Evolutionary conservation across 2,113 vertebrate species (phyloP).

Genomic region (Oophaga pumilio): DNA sequence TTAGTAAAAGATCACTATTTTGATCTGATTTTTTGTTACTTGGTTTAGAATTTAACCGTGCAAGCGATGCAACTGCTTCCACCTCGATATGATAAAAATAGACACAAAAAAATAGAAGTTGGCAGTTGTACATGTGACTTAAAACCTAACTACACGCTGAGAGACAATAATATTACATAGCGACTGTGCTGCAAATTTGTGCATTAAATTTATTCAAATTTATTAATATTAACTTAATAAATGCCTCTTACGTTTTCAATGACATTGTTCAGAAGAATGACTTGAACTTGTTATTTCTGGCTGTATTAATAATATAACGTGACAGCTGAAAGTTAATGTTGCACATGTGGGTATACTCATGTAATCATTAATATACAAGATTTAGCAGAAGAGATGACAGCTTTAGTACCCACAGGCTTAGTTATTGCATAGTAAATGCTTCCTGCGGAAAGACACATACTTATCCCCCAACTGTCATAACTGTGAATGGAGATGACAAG

Average conservation of each 20-base stretch:
- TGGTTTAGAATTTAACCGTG: not conserved
- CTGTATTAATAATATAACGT: slow-evolving; percentile 22
- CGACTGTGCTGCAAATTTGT: no score
- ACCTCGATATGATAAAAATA: not conserved
- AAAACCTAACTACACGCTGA: not conserved
- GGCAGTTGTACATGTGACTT: not conserved
- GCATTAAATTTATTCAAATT: not conserved
- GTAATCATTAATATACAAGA: slow-evolving; percentile 71
- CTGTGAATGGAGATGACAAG: slow-evolving; percentile 60
- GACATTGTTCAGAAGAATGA: slow-evolving; percentile 1
- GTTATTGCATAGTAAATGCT: slow-evolving; percentile 63
- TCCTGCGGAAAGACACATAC: slow-evolving; percentile 60
- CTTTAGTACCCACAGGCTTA: slow-evolving; percentile 62
- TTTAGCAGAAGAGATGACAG: slow-evolving; percentile 63
- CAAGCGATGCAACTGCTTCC: not conserved
- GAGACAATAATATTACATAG: not conserved
- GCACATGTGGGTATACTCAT: slow-evolving; percentile 64
- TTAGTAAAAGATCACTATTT: no score
- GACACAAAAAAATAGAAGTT: not conserved
- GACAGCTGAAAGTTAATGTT: slow-evolving; percentile 64
- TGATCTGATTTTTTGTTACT: no score
- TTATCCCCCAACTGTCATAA: slow-evolving; percentile 59
- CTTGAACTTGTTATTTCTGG: not conserved
- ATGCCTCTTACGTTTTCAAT: not conserved
- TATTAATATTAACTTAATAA: slow-evolving; percentile 2